Evolutionary conservation across 2,113 vertebrate genomes (phyloP).

Genomic region (Antennarius striatus): DNA sequence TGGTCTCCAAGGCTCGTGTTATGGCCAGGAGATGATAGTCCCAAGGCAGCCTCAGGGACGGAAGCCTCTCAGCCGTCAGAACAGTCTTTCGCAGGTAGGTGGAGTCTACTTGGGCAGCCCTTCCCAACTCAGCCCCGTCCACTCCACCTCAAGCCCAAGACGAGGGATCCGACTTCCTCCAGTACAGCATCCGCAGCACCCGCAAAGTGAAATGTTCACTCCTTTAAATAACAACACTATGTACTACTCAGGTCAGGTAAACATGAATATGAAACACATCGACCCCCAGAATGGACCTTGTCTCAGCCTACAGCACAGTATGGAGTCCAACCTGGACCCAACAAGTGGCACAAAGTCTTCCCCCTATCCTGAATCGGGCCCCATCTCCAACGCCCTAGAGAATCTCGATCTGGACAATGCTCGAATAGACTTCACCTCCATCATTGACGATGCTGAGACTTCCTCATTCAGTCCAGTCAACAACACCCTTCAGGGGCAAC

Average conservation of each 20-base stretch:
- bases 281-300: constrained; percentile 72
- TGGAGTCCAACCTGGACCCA: constrained; percentile 65
- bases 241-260: constrained; percentile 81
- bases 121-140: constrained; percentile 77
- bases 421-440: constrained; percentile 96
- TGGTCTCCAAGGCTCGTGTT: constrained; percentile 75
- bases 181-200: constrained; percentile 69
- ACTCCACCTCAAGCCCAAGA: constrained; percentile 69
- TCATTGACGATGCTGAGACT: constrained; percentile 90
- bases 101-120: constrained; percentile 74
- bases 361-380: constrained; percentile 83
- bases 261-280: constrained; percentile 77
- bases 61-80: constrained; percentile 80
- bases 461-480: constrained; percentile 78
- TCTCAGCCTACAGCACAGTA: constrained; percentile 74
- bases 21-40: constrained; percentile 77
- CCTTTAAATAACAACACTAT: constrained; percentile 67
- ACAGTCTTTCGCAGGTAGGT: constrained; percentile 72
- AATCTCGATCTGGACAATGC: constrained; percentile 95
- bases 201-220: constrained; percentile 72
- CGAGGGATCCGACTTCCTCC: constrained; percentile 77
- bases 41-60: constrained; percentile 83
- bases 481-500: constrained; percentile 66
- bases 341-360: constrained; percentile 72
- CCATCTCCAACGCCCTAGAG: constrained; percentile 89